Conservation (phyloP, 2,888 invertebrate species). For the Nomada flava region DNA sequence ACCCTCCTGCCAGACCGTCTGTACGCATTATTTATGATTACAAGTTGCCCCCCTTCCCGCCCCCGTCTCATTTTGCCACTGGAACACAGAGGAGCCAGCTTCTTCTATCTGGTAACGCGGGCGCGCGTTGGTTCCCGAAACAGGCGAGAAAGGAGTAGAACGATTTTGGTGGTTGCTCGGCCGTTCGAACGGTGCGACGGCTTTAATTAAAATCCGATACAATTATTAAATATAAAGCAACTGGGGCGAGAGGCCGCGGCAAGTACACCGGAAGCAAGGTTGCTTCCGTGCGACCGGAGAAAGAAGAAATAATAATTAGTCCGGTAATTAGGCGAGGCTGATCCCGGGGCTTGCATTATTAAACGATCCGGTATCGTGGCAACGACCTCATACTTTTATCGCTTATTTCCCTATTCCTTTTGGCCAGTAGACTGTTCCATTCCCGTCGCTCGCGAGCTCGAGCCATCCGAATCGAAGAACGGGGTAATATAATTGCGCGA, state of each 20-base stretch:
- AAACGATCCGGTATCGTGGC: conserved; percentile 13
- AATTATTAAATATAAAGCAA: conserved; percentile 45
- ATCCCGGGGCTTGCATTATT: not conserved
- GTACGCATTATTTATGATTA: conserved; percentile 66
- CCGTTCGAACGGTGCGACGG: not conserved
- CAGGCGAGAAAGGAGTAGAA: conserved; percentile 6
- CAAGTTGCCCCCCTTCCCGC: conserved; percentile 17
- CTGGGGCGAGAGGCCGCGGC: conserved; percentile 12
- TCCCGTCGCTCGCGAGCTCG: too few relatives aligned
- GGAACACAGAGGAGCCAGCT: not conserved
- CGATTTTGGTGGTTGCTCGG: conserved; percentile 11
- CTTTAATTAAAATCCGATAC: conserved; percentile 48
- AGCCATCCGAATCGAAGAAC: not conserved
- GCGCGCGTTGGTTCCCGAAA: not conserved
- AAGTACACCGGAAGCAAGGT: conserved; percentile 20
- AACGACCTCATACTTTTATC: not conserved
- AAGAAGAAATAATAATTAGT: conserved; percentile 37
- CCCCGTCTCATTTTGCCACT: not conserved
- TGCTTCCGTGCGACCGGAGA: conserved; percentile 11
- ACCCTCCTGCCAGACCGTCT: conserved; percentile 35
- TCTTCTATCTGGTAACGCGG: not conserved
- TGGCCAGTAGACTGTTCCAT: not conserved
- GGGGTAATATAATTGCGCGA: conserved; percentile 18
- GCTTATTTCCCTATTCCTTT: not conserved
- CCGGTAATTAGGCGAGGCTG: conserved; percentile 27